These are phyloP conservation scores for Deilephila porcellus DNA, from an alignment of 2,888 invertebrate species.

Conservation along the genomic window DNA sequence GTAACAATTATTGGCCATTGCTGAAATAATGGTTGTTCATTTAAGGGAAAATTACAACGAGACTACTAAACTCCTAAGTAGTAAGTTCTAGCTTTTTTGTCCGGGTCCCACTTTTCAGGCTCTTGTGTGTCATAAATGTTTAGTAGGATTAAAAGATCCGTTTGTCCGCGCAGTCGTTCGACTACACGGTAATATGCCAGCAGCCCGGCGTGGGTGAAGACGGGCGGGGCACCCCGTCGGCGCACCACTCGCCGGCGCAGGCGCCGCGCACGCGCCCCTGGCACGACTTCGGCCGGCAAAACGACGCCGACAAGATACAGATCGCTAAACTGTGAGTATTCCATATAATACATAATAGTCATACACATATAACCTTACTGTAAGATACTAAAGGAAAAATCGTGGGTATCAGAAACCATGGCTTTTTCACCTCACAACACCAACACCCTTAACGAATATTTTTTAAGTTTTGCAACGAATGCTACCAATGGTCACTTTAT, in stretches of 20 bases:
- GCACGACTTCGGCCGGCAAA: conserved; percentile 97
- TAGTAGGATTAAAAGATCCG: conserved; percentile 35
- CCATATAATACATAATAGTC: background rate
- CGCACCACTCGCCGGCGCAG: conserved; percentile 85
- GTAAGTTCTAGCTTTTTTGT: no score
- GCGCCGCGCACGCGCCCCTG: conserved; percentile 92
- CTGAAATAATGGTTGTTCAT: no score
- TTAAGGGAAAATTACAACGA: no score
- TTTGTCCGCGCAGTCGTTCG: conserved; percentile 89
- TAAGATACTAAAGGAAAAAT: no score
- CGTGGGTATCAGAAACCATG: no score
- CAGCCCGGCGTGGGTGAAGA: conserved; percentile 83
- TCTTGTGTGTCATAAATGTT: background rate
- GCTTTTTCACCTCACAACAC: no score
- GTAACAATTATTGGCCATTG: no score
- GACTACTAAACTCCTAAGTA: no score
- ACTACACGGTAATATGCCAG: conserved; percentile 96
- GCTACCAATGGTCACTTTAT: background rate
- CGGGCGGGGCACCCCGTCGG: conserved; percentile 86
- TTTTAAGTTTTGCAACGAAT: no score
- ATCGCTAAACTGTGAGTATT: conserved; percentile 98
- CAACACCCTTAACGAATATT: no score
- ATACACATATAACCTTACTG: background rate
- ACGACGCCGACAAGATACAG: conserved; percentile 98
- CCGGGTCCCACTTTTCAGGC: background rate